Percentiles rank a stretch among this genome's conserved stretches.
phyloP scores from a whole-genome alignment of 2,113 vertebrate species.

The Neotragus moschatus region DNA sequence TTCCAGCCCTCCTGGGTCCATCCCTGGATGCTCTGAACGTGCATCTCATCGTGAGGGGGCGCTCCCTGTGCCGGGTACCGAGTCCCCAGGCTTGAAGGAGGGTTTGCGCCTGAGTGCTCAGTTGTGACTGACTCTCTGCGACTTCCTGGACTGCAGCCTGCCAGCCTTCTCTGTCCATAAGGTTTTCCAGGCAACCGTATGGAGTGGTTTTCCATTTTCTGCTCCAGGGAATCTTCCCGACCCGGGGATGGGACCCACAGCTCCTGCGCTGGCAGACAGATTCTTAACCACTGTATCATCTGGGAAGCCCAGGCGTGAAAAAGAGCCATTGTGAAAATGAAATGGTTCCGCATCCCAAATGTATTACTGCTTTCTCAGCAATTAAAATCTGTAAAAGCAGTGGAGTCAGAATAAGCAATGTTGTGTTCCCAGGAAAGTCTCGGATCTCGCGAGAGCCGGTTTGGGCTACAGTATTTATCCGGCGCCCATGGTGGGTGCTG shows the following conservation, averaged over 20 bases:
- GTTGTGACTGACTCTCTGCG: neutral
- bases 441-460: neutral
- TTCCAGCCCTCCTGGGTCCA: conserved; percentile 48
- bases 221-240: neutral
- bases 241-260: neutral
- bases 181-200: neutral
- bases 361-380: neutral
- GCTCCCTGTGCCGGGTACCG: neutral
- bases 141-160: neutral
- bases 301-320: conserved; percentile 27
- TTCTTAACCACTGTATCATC: neutral
- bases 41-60: conserved; percentile 54
- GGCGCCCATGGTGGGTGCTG: neutral
- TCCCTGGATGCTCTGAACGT: conserved; percentile 56
- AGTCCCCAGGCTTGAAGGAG: accelerated
- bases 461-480: neutral
- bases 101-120: neutral
- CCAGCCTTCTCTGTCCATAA: neutral
- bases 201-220: neutral
- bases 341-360: conserved; percentile 43
- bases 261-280: neutral
- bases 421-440: neutral
- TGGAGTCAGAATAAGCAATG: neutral
- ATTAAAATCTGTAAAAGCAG: neutral
- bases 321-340: conserved; percentile 6